Percentiles rank a stretch among this genome's conserved stretches.
phyloP scores from a whole-genome alignment of 2,797 vertebrate species.

The Myotis daubentonii region DNA sequence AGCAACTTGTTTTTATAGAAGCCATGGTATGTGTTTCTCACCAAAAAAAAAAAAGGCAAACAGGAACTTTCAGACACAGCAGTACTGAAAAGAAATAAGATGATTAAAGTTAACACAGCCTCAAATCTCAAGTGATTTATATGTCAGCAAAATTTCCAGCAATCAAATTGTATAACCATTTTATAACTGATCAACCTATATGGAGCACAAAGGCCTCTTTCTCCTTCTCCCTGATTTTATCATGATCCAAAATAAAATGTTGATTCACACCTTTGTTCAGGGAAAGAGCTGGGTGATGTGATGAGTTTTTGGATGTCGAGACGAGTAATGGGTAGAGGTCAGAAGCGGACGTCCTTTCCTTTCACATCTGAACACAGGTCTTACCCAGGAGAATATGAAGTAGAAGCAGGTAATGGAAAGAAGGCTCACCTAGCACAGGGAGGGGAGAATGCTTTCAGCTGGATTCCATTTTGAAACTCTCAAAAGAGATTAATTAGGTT shows the following conservation, averaged over 20 bases:
- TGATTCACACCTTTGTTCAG: background rate
- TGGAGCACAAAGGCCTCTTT: constrained; percentile 11
- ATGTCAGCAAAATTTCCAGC: constrained; percentile 38
- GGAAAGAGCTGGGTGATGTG: background rate
- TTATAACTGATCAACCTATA: constrained; percentile 32
- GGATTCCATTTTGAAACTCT: background rate
- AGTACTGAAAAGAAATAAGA: background rate
- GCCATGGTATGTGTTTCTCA: background rate
- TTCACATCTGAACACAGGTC: background rate
- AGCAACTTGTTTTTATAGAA: constrained; percentile 24
- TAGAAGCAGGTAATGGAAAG: background rate
- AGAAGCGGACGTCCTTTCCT: background rate
- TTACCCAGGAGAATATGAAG: background rate
- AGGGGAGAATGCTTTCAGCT: background rate
- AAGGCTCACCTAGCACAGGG: background rate
- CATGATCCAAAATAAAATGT: background rate
- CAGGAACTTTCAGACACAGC: background rate
- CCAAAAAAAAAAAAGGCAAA: constrained; percentile 28
- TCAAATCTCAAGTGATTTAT: background rate
- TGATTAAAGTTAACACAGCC: background rate
- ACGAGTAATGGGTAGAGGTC: background rate
- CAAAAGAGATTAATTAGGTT: background rate
- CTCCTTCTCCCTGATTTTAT: constrained; percentile 3
- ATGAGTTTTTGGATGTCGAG: background rate
- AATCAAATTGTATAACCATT: background rate